Evolutionary conservation across 1,140 invertebrate genomes (phyloP), one percentile per base, ranked within the genome.

Genomic region (Leptinotarsa lineolata): DNA sequence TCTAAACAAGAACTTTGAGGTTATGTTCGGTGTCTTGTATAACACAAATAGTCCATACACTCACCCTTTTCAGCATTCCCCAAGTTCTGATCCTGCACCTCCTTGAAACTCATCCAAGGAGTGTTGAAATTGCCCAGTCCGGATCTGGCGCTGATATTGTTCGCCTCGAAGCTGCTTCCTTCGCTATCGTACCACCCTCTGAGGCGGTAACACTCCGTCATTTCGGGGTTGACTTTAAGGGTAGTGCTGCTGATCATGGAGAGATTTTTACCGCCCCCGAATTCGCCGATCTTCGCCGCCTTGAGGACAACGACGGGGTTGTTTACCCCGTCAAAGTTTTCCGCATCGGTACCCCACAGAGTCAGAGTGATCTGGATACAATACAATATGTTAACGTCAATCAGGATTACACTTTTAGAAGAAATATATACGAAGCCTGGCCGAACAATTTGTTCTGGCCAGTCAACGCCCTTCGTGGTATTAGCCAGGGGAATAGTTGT

Each of bases 141-240:
- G 58, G 80, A 76, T 76, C 86, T 87, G 77, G 87, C 87, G 16
- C 92, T 93, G 15, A 94, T 87, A 80, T 90, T 90, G 67, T 85
- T 88, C 8, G 87, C 80, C 21, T 91, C 88, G 72, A 88, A 85
- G 20, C 87, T 84, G 8, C 86, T 88, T 16, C 93, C 94, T 44
- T 90, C 91, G 73, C 90, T 90, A 79, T 96, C 94, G 82, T 90
- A 99, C 97, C 97, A 99, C 24, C 94, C 95, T 68, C 92, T 88
- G 24, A 99, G 86, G 75, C 90, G 87, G 82, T 97, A 93, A 1
- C 94, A 92, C 83, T 97, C 95, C 4, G 91, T 88, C 11, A 97
- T 87, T 82, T 98, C 96, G 0, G 97, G 97, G 87, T 99, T 95
- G 1, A 95, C 81, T 80, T 93, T 89, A 59, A 95, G 48, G 71